Percentiles rank a stretch among this genome's conserved stretches.
These are phyloP conservation scores for Mesoclemmys tuberculata DNA, from an alignment of 2,113 vertebrate genomes.

Conservation along the genomic window DNA sequence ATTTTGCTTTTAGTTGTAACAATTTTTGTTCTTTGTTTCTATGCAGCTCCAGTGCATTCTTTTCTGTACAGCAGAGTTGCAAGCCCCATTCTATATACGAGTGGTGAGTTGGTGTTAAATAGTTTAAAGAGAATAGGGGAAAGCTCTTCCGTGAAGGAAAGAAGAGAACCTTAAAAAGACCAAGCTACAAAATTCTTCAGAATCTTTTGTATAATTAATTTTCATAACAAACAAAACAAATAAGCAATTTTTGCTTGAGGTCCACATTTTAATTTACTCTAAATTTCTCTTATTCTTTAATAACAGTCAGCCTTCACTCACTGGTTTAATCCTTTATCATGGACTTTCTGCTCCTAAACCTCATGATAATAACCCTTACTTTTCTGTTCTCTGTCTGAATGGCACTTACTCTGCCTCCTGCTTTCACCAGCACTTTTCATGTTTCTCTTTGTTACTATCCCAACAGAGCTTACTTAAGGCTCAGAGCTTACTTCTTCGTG, in stretches of 20 bases:
- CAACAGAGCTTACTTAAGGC: not conserved
- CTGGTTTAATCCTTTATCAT: not conserved
- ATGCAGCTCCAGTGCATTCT: not conserved
- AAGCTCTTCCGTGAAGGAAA: not conserved
- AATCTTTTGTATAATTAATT: not conserved
- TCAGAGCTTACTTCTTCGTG: not conserved
- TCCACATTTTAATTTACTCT: not conserved
- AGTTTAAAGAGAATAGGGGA: not conserved
- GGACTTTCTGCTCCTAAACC: not conserved
- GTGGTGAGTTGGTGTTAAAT: conserved; percentile 57
- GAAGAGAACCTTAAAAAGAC: not conserved
- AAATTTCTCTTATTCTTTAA: not conserved
- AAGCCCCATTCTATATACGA: not conserved
- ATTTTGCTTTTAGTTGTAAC: not conserved
- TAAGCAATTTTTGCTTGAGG: not conserved
- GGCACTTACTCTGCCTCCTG: not conserved
- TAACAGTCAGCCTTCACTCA: not conserved
- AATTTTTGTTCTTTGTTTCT: not conserved
- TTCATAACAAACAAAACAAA: not conserved
- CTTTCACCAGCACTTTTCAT: not conserved
- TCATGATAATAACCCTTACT: not conserved
- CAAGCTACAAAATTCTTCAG: not conserved
- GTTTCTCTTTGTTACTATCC: not conserved
- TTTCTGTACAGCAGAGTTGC: fast-evolving
- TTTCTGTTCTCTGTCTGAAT: not conserved